phyloP scores from a whole-genome alignment of 2,113 vertebrate species.

The Lethenteron camtschaticum region DNA sequence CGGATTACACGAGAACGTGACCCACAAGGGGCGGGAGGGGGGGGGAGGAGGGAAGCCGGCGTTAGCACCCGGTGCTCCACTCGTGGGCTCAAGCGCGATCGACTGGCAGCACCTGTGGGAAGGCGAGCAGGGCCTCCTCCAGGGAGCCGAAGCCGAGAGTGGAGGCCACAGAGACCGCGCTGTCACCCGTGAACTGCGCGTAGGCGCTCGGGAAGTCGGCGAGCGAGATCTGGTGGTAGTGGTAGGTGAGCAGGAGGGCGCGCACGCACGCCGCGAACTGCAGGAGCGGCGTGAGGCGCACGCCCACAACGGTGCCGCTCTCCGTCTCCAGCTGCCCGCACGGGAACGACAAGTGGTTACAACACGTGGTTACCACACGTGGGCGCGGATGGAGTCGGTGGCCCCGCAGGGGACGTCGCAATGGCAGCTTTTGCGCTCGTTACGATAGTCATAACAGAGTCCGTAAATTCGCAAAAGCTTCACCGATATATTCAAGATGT shows the following conservation, averaged over 20 bases:
- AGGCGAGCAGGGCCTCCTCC: too few relatives aligned
- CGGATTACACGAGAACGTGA: too few relatives aligned
- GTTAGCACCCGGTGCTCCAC: too few relatives aligned
- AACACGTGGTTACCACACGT: not conserved
- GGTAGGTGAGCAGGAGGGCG: conserved; percentile 73
- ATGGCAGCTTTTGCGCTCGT: not conserved
- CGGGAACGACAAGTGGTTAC: not conserved
- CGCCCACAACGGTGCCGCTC: conserved; percentile 28
- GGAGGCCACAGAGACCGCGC: conserved; percentile 26
- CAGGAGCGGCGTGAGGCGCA: conserved; percentile 63
- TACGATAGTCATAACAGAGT: not conserved
- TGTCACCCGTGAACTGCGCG: conserved; percentile 51
- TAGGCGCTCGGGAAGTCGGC: conserved; percentile 63
- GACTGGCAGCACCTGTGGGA: too few relatives aligned
- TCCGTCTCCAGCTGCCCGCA: conserved; percentile 35
- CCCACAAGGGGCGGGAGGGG: too few relatives aligned
- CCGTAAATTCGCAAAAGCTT: not conserved
- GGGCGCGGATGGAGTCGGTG: not conserved
- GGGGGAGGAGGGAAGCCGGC: too few relatives aligned
- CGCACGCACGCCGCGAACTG: conserved; percentile 69
- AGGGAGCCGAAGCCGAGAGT: too few relatives aligned
- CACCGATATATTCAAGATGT: too few relatives aligned
- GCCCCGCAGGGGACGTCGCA: not conserved
- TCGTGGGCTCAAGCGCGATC: too few relatives aligned
- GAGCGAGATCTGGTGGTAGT: conserved; percentile 93